A percentile compares a stretch with the other conserved stretches of the same genome.
These are phyloP conservation scores for Eledona agricola DNA, from an alignment of 2,888 invertebrate genomes.

Conservation along the genomic window DNA sequence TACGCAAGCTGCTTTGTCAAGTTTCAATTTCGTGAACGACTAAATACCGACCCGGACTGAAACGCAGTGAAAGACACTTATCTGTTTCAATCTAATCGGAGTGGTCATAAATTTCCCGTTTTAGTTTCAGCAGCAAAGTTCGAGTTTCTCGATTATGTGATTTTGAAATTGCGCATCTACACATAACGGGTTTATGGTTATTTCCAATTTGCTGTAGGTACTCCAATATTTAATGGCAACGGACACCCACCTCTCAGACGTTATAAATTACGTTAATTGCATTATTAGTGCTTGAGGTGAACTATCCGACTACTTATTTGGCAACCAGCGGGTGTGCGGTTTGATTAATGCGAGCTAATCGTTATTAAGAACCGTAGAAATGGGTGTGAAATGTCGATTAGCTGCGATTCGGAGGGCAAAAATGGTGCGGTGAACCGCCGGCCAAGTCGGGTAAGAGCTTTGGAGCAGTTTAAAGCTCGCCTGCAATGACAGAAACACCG, in stretches of 20 bases:
- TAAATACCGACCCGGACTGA: slow-evolving; percentile 13
- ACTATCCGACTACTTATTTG: slow-evolving; percentile 13
- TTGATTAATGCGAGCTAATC: background rate
- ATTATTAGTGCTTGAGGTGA: slow-evolving; percentile 17
- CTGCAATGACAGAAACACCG: slow-evolving; percentile 30
- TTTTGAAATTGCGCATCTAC: slow-evolving; percentile 12
- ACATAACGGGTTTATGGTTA: slow-evolving; percentile 16
- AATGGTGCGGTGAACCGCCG: slow-evolving; percentile 15
- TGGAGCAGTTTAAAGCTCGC: slow-evolving; percentile 12
- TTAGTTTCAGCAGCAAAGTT: slow-evolving; percentile 22
- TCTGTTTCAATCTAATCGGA: slow-evolving; percentile 19
- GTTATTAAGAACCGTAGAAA: slow-evolving; percentile 1
- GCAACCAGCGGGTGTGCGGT: no score
- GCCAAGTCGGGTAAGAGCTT: slow-evolving; percentile 19
- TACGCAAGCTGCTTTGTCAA: slow-evolving; percentile 9
- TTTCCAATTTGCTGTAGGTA: slow-evolving; percentile 15
- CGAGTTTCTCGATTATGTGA: slow-evolving; percentile 20
- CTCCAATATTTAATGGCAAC: slow-evolving; percentile 10
- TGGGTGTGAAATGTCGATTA: slow-evolving; percentile 1
- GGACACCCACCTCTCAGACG: slow-evolving; percentile 17
- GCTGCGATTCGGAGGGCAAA: slow-evolving; percentile 7
- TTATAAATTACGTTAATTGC: slow-evolving; percentile 22
- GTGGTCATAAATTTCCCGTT: slow-evolving; percentile 14
- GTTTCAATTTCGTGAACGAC: slow-evolving; percentile 7
- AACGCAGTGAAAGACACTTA: slow-evolving; percentile 24